Base-by-base conservation (phyloP, 2,113 vertebrate genomes). In the Lepidothrix coronata region DNA sequence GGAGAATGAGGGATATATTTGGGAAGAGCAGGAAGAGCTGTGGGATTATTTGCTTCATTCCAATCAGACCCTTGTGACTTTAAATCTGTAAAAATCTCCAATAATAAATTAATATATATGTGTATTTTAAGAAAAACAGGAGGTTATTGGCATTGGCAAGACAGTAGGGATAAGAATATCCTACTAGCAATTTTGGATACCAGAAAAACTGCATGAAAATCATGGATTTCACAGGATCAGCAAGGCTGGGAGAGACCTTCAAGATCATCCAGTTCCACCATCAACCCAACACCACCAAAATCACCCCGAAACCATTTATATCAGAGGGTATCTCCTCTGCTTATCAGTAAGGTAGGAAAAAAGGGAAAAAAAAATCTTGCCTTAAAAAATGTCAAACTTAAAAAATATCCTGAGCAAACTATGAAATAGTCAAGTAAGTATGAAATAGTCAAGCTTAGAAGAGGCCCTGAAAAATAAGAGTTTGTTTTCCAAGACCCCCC, bases 341-440 rank as follows among this genome's bases (percentile, higher is more conserved):
- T 77, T 33, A 24, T 22, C 23, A 77, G 7, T 11, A 41, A 80
- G 4, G 1, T 10, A 59, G 6, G 2, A 68, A 68, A 67, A 30
- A 27, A 1, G 8, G 35, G 8, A 33, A 6, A 9, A 23, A 12
- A 28, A 25, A 16, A 27, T 5, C 3, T 6, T 55, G 10, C 0
- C 1, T 48, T 73, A 3, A 1, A 43, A 41, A 78, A 75, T 3
- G 37, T 8, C 8, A n/a, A 10, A 9, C 7, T 39, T 41, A 1
- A 9, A 52, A 62, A 73, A 31, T 23, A 31, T 13, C 41, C 30
- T 51, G 22, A 82, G 6, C 7, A 41, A 88, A 61, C 4, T 8
- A 20, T 37, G 43, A 82, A 87, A 78, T 8, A 16, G 27, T 44
- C 44, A 48, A 20, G 33, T 41, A 88, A 58, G 4, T 8, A 22